These are phyloP conservation scores for Lissocephala sabroskyi DNA, from an alignment of 2,888 invertebrate species.

Conservation along the genomic window DNA sequence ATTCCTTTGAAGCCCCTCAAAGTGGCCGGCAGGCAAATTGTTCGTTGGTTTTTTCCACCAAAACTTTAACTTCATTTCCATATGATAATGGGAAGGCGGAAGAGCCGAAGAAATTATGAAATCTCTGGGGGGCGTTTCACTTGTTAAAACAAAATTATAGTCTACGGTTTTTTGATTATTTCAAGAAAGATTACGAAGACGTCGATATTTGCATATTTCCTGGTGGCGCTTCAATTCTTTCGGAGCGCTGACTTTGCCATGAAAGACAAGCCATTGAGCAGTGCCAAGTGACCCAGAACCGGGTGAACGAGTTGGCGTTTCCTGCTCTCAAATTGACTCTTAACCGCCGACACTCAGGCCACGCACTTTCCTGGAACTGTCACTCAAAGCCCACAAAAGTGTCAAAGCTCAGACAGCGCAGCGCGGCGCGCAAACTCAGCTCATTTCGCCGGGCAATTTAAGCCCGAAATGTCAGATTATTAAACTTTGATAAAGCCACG, in stretches of 20 bases:
- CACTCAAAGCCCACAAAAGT: conserved; percentile 59
- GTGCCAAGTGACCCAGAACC: too few species aligned
- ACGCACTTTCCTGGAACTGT: too few species aligned
- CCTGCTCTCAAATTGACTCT: neutral
- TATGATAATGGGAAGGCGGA: too few species aligned
- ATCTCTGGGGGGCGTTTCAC: conserved; percentile 28
- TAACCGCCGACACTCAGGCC: conserved; percentile 27
- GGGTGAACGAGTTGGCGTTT: neutral
- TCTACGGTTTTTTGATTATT: conserved; percentile 60
- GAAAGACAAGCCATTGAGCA: neutral
- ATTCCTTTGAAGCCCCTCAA: too few species aligned
- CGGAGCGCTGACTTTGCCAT: too few species aligned
- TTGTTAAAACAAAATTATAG: conserved; percentile 63
- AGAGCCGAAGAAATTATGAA: neutral
- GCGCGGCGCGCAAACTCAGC: neutral
- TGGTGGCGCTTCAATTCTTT: too few species aligned
- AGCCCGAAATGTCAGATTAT: conserved; percentile 61
- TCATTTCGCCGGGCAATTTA: conserved; percentile 39
- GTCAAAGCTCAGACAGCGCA: conserved; percentile 46
- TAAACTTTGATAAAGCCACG: conserved; percentile 41
- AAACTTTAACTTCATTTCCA: conserved; percentile 31
- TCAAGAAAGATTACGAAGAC: too few species aligned
- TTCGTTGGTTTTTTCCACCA: too few species aligned
- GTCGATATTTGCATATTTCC: conserved; percentile 7
- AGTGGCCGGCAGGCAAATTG: too few species aligned